phyloP scores from a whole-genome alignment of 1,140 invertebrate species.

The Drosophila prosaltans region DNA sequence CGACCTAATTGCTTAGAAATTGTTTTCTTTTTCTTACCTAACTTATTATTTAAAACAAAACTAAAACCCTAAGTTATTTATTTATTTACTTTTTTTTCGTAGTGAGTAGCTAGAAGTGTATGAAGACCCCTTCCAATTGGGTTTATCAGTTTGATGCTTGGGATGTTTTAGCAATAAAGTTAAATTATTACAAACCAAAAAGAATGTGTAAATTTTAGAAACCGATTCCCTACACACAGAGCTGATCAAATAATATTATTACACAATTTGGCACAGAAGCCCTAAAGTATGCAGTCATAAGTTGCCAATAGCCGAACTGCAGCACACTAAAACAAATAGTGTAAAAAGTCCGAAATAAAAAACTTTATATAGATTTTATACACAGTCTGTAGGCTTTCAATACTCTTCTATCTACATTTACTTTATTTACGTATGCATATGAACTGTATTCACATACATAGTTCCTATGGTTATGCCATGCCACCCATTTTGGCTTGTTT shows the following conservation, averaged over 20 bases:
- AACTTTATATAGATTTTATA: too few relatives aligned
- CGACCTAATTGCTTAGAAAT: slow-evolving; percentile 22
- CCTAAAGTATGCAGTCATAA: background rate
- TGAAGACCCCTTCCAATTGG: slow-evolving; percentile 33
- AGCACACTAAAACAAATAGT: too few relatives aligned
- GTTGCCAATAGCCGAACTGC: too few relatives aligned
- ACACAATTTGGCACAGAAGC: background rate
- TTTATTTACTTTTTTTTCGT: slow-evolving; percentile 76
- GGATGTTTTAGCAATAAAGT: slow-evolving; percentile 63
- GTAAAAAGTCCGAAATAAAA: too few relatives aligned
- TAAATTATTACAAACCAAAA: slow-evolving; percentile 57
- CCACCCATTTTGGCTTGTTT: too few relatives aligned
- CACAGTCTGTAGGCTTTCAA: too few relatives aligned
- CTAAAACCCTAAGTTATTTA: slow-evolving; percentile 53
- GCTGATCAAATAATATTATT: too few relatives aligned
- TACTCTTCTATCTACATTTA: too few relatives aligned
- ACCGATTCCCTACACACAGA: too few relatives aligned
- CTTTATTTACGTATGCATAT: too few relatives aligned
- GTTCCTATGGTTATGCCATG: background rate
- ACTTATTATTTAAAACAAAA: slow-evolving; percentile 57
- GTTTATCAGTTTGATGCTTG: slow-evolving; percentile 34
- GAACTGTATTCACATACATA: too few relatives aligned
- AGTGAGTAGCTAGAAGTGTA: slow-evolving; percentile 50
- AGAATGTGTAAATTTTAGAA: too few relatives aligned
- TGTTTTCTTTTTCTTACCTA: slow-evolving; percentile 49